Conservation (phyloP, 2,113 vertebrate species). For the Symphodus melops region DNA sequence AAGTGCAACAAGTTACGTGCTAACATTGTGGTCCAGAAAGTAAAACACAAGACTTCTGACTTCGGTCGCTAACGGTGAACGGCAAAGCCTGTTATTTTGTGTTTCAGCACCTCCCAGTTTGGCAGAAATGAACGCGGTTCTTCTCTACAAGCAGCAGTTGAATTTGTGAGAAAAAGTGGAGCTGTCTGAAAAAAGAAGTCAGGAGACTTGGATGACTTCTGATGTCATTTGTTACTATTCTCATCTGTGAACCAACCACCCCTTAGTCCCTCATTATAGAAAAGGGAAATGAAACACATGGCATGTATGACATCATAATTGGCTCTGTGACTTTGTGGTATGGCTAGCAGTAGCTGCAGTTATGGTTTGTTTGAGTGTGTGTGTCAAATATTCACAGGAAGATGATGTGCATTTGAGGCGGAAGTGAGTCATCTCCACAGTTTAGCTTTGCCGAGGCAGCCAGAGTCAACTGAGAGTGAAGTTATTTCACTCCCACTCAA, state of each 20-base stretch:
- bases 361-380: background rate
- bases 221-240: constrained; percentile 43
- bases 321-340: constrained; percentile 18
- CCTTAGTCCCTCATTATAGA: constrained; percentile 28
- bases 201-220: constrained; percentile 7
- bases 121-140: background rate
- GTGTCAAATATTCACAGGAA: no score
- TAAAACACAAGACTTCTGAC: constrained; percentile 1
- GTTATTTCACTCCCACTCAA: constrained; percentile 16
- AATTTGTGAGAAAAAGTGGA: constrained; percentile 1
- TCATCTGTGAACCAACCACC: constrained; percentile 40
- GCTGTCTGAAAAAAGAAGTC: background rate
- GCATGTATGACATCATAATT: constrained; percentile 53
- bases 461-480: constrained; percentile 10
- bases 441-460: constrained; percentile 24
- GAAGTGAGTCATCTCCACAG: constrained; percentile 60
- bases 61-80: background rate
- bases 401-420: constrained; percentile 47
- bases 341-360: constrained; percentile 25
- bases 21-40: background rate
- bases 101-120: background rate
- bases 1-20: background rate
- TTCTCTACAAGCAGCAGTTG: background rate
- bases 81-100: background rate
- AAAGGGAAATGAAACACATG: constrained; percentile 68